Conservation (phyloP, 2,113 vertebrate genomes). For the Crotalus viridis region DNA sequence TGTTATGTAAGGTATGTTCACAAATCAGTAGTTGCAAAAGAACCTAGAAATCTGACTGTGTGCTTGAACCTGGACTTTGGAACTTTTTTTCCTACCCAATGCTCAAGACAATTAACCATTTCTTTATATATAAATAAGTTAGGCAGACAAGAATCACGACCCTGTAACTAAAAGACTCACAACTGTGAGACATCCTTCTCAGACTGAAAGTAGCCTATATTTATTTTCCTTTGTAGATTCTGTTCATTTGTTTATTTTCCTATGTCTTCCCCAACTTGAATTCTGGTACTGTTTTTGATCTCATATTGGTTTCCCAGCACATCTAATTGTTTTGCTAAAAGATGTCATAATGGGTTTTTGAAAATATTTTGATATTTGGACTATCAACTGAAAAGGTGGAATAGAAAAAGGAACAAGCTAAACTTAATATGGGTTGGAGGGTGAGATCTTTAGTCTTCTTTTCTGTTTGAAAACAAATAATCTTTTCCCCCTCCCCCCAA, state of each 20-base stretch:
- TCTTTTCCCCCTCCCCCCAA: background rate
- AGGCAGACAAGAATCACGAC: background rate
- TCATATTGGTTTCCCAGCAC: background rate
- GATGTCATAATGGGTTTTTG: background rate
- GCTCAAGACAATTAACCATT: background rate
- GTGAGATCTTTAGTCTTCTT: background rate
- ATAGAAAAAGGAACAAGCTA: background rate
- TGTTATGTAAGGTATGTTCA: background rate
- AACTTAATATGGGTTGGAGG: background rate
- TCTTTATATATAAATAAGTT: background rate
- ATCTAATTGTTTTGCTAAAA: background rate
- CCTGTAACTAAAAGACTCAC: background rate
- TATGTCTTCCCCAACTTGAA: background rate
- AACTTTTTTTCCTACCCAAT: background rate
- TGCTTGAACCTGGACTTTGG: background rate
- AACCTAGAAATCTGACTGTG: background rate
- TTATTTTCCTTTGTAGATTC: background rate
- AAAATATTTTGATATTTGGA: background rate
- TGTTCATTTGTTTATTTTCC: background rate
- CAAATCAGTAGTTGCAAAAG: background rate
- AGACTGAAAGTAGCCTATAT: background rate
- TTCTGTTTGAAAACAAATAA: background rate
- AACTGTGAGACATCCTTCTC: background rate
- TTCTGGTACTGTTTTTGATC: background rate
- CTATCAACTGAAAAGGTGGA: background rate